Evolutionary conservation across 2,888 invertebrate species (phyloP), one percentile per base, ranked within the genome.

Genomic region (Oligia strigilis): DNA sequence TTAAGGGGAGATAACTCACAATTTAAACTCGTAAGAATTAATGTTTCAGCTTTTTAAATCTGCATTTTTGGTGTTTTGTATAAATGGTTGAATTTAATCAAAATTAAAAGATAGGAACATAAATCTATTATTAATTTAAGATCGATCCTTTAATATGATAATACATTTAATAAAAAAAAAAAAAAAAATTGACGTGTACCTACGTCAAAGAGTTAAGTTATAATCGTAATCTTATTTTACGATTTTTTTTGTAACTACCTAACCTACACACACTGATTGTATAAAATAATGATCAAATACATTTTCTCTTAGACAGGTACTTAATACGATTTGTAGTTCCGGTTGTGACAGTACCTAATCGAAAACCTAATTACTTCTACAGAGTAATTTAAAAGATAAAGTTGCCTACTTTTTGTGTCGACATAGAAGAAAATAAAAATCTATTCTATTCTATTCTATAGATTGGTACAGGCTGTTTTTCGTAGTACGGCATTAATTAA

Each of bases 1-100:
- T 90, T 91, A 87, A 85, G 82, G 85, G 86, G 87, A 90, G 91
- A 93, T 93, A 93, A 92, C 91, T 92, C 87, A 88, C 88, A 88
- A 90, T 89, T 91, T 91, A 88, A 91, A 87, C 86, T 89, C 86
- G 90, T 89, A 90, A 86, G 89, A 89, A 86, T 81, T 84, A 86
- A 88, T 89, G 84, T 83, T 90, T 91, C 89, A 87, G 89, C 91
- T 89, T 84, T 80, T 85, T 79, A 86, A 87, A 91, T 92, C 85
- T 87, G 85, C 80, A 89, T 90, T 91, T 90, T 85, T 46, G 60
- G 13, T 80, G 67, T 74, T 85, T 74, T 71, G 23, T 58, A 64
- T 62, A 70, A 84, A 74, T 80, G 69, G 17, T 67, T 83, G 17
- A 64, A 71, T 81, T 55, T 36, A 46, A 64, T 43, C 43, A 43